Conservation (phyloP, 2,113 vertebrate genomes). For the Campylomormyrus tamandua region DNA sequence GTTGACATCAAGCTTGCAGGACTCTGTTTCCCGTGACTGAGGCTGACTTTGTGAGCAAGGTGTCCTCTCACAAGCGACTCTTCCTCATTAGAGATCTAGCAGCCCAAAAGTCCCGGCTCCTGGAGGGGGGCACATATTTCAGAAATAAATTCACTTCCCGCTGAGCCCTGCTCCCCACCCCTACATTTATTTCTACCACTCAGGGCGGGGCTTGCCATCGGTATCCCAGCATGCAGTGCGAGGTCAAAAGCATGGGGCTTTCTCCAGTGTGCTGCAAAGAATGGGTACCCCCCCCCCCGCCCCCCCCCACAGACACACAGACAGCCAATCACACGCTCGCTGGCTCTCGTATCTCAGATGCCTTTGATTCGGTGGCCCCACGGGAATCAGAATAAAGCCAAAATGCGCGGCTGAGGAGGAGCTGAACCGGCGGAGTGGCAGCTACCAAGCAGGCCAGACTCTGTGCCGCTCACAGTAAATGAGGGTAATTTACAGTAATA, state of each 20-base stretch:
- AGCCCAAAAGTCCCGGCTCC: background rate
- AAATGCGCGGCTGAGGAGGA: background rate
- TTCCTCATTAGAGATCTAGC: constrained; percentile 10
- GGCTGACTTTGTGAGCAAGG: background rate
- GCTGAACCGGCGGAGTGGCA: background rate
- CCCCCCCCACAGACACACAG: background rate
- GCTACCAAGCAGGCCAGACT: constrained; percentile 16
- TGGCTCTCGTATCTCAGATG: background rate
- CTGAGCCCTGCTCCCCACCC: too few species aligned
- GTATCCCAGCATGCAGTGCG: constrained; percentile 11
- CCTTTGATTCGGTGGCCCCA: background rate
- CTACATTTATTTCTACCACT: background rate
- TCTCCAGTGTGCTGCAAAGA: constrained; percentile 19
- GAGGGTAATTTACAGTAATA: constrained; percentile 21
- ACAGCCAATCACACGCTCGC: background rate
- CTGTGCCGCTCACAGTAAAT: constrained; percentile 20
- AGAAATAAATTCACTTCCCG: background rate
- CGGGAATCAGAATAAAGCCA: background rate
- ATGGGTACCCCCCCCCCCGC: background rate
- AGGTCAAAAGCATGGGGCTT: background rate
- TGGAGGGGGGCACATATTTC: background rate
- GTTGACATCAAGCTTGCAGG: background rate
- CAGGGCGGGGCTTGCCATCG: background rate
- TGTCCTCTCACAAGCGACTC: background rate
- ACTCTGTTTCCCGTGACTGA: background rate